These are phyloP conservation scores for Pteronotus mesoamericanus DNA, from an alignment of 2,797 vertebrate genomes.

Conservation along the genomic window DNA sequence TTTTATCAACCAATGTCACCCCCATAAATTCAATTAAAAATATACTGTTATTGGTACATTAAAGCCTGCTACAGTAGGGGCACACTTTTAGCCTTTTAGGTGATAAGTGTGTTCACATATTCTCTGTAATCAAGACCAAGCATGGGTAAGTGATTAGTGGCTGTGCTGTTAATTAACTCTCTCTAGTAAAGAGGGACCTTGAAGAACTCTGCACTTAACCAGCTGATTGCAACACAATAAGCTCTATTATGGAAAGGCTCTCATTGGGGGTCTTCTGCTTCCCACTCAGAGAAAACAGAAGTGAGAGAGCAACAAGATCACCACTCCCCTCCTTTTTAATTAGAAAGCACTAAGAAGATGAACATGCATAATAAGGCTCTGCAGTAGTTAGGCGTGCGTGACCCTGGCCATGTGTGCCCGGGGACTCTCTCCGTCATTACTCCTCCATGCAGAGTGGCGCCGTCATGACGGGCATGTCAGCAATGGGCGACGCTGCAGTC, in stretches of 20 bases:
- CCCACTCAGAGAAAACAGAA: conserved; percentile 20
- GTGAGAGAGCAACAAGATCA: not conserved
- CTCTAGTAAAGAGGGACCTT: not conserved
- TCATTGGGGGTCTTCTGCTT: not conserved
- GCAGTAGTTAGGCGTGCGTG: conserved; percentile 34
- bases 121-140: conserved; percentile 54
- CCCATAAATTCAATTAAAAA: not conserved
- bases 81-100: conserved; percentile 1
- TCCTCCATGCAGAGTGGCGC: rapidly evolving
- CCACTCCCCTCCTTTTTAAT: conserved; percentile 47
- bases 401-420: not conserved
- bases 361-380: conserved; percentile 41
- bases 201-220: conserved; percentile 6
- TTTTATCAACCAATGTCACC: not conserved
- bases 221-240: not conserved
- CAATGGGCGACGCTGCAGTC: not conserved
- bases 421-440: not conserved
- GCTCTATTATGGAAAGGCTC: not conserved
- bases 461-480: not conserved
- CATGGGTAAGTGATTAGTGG: conserved; percentile 35
- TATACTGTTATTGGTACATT: not conserved
- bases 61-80: not conserved
- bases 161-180: conserved; percentile 55
- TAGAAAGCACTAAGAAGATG: conserved; percentile 60
- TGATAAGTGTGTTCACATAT: not conserved